A percentile compares a stretch with the other conserved stretches of the same genome.
phyloP scores from a whole-genome alignment of 2,888 invertebrate genomes.

The Leptothorax acervorum region DNA sequence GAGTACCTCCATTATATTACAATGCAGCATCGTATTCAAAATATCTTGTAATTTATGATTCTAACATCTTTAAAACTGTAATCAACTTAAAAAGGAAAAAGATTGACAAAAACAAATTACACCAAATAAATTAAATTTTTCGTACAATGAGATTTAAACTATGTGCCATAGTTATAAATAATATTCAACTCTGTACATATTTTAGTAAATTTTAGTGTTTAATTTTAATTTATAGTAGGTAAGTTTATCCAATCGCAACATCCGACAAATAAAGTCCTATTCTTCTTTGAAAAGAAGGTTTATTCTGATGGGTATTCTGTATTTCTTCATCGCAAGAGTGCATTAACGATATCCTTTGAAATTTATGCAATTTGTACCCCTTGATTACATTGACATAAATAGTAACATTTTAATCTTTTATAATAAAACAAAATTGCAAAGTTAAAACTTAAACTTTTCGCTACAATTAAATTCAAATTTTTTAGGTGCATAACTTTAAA shows the following conservation, averaged over 20 bases:
- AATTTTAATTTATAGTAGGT: not conserved
- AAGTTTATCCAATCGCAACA: not conserved
- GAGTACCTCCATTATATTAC: not conserved
- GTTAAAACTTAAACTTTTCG: not conserved
- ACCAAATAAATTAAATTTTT: not conserved
- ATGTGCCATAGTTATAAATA: not conserved
- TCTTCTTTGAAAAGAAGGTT: not conserved
- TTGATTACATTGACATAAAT: not conserved
- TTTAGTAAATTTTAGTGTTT: not conserved
- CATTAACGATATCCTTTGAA: constrained; percentile 43
- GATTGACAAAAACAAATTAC: not conserved
- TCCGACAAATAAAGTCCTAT: not conserved
- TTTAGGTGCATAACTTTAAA: not conserved
- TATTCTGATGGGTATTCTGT: not conserved
- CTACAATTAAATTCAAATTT: not conserved
- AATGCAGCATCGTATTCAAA: not conserved
- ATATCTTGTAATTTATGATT: constrained; percentile 4
- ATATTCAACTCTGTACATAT: not conserved
- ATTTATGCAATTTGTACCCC: constrained; percentile 58
- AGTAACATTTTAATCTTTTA: not conserved
- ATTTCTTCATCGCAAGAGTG: not conserved
- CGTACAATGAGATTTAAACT: not conserved
- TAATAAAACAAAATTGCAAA: not conserved
- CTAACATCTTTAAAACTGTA: not conserved
- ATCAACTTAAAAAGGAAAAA: not conserved